Evolutionary conservation across 2,888 invertebrate genomes (phyloP), one percentile per base, ranked within the genome.

Genomic region (Ornithoptera alexandrae): DNA sequence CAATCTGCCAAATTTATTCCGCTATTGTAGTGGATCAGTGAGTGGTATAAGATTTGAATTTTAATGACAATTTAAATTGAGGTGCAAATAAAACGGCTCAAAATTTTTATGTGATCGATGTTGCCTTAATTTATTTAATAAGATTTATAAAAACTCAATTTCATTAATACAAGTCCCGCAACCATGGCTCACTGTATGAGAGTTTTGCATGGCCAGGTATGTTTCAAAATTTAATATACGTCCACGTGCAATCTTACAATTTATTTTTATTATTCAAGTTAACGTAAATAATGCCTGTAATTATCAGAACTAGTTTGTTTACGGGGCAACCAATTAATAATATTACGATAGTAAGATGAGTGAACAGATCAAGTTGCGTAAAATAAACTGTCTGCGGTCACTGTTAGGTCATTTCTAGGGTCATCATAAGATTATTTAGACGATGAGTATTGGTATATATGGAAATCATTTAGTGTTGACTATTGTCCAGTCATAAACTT

Each of bases 151-250:
- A 78, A 75, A 77, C 78, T 78, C 75, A 75, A 80, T 77, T 76
- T 77, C 78, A 76, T 81, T 76, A 73, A 78, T 77, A 83, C 82
- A 82, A 82, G 90, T 92, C 90, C 89, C 74, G 88, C 86, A 84
- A 94, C 93, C 93, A 96, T 96, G 95, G 95, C 95, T 92, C 95
- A 95, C 94, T 95, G 95, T 94, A 94, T 94, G 85, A 93, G 95
- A 94, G 95, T 95, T 94, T 94, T 95, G 93, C 95, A 95, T 93
- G 95, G 95, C 94, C 95, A 95, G 94, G 96, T 95, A 93, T 93
- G 86, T 84, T 80, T 71, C 71, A 71, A 74, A 76, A 77, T 74
- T 69, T 74, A 72, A 76, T 80, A 79, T 73, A 46, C 4, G 72
- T 75, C 78, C 82, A 82, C 82, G 79, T 82, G 80, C 77, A 73